Base-by-base conservation (phyloP, 2,113 vertebrate genomes). In the Gambusia affinis region DNA sequence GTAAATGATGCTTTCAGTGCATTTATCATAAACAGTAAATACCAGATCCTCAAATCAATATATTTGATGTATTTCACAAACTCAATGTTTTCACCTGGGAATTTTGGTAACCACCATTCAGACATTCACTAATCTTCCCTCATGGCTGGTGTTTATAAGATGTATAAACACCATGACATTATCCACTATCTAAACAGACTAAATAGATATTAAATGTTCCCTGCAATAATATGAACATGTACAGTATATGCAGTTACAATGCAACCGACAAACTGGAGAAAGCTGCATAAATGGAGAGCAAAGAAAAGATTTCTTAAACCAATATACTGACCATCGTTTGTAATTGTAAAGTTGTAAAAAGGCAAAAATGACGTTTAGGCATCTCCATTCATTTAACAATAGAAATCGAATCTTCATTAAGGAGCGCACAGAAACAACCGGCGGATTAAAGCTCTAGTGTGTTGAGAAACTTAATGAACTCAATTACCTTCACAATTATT, bases 371-470 rank as follows among this genome's bases (percentile, higher is more conserved):
- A 70, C 35, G 10, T 60, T 69, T 8, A 37, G 31, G 31, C 28
- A 69, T 60, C 17, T 78, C 31, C 47, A 37, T 70, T 72, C 4
- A 70, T 60, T 57, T 67, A 67, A 63, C 6, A 8, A 64, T 24
- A n/a, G 22, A 54, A 78, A 70, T 67, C 3, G 4, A 39, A 66
- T 30, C 7, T 68, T 71, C 6, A 68, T 75, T 54, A 11, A 71
- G 82, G 67, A 85, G 24, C 8, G 10, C 22, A 47, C 17, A 47
- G 44, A 47, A 19, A 47, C 17, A 47, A 6, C 44, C 5, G 17
- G 15, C 12, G 22, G 51, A 54, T 24, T 54, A 24, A 57, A n/a
- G 22, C 51, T 57, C 22, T 8, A 3, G 19, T n/a, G 75, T 88
- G 69, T 60, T 47, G 0, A 31, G 54, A 64, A 47, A 47, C 42